These are phyloP conservation scores for Philaenus spumarius DNA, from an alignment of 1,140 invertebrate genomes.

Conservation along the genomic window DNA sequence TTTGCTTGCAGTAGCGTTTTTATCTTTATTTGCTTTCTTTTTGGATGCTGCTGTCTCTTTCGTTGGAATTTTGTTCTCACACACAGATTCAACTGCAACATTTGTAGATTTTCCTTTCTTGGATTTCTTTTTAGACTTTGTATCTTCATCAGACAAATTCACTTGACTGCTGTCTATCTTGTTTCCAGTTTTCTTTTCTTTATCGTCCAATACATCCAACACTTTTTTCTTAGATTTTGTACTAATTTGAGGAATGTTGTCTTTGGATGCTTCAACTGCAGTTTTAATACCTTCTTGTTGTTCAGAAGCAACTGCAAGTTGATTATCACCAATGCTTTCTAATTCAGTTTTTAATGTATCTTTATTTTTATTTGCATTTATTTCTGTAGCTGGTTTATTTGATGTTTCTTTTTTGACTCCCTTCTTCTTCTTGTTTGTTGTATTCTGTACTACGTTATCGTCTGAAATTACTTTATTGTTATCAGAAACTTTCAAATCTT, in stretches of 20 bases:
- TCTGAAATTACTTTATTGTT: neutral
- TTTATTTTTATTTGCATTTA: neutral
- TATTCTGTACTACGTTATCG: neutral
- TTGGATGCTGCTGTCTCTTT: neutral
- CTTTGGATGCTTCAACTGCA: neutral
- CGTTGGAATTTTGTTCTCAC: neutral
- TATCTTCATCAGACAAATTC: conserved; percentile 3
- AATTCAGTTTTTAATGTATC: neutral
- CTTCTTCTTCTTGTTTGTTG: neutral
- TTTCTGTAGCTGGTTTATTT: neutral
- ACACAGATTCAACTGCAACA: neutral
- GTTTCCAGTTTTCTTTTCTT: neutral
- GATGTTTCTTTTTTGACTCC: neutral
- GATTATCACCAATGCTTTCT: neutral
- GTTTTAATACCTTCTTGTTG: neutral
- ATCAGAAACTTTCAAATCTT: neutral
- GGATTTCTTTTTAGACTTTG: conserved; percentile 14
- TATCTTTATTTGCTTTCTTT: no score
- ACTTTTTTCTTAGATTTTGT: neutral
- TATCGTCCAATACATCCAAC: neutral
- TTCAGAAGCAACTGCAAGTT: neutral
- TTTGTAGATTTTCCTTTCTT: conserved; percentile 11
- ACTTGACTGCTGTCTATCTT: neutral
- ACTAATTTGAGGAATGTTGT: neutral
- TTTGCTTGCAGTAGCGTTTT: no score